Conservation (phyloP, 2,113 vertebrate genomes). For the Caranx ignobilis region DNA sequence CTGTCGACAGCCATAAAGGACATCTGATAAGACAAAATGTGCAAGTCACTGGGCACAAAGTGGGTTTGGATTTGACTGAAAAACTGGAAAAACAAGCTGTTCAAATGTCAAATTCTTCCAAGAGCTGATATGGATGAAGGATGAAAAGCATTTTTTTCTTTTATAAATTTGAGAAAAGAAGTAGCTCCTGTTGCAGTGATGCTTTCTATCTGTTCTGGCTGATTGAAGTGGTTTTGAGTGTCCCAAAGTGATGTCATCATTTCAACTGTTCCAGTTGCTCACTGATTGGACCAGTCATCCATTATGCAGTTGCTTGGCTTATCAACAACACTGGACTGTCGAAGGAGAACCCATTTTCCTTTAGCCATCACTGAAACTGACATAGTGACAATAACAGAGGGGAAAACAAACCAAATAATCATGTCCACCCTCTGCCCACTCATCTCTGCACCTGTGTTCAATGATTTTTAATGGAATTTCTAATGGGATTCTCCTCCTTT, state of each 20-base stretch:
- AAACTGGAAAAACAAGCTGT: background rate
- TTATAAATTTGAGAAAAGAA: background rate
- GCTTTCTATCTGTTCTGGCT: background rate
- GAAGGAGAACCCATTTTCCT: background rate
- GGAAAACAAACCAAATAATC: constrained; percentile 3
- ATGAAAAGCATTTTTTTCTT: background rate
- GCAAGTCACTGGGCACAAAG: background rate
- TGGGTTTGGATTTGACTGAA: too few relatives aligned
- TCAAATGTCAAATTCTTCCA: background rate
- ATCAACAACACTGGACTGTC: background rate
- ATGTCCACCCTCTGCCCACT: constrained; percentile 6
- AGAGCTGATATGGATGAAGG: background rate
- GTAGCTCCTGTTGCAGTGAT: background rate
- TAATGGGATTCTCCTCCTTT: constrained; percentile 56
- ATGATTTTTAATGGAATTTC: constrained; percentile 73
- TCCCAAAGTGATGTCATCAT: background rate
- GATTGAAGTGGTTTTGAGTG: background rate
- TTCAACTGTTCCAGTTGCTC: background rate
- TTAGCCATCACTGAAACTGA: background rate
- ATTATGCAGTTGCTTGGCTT: background rate
- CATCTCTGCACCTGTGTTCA: constrained; percentile 66
- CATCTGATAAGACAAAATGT: background rate
- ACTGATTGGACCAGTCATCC: background rate
- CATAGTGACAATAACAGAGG: background rate
- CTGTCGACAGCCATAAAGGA: background rate